Percentiles rank a stretch among this genome's conserved stretches.
phyloP scores from a whole-genome alignment of 1,140 invertebrate genomes.

The Wiebesia pumilae region DNA sequence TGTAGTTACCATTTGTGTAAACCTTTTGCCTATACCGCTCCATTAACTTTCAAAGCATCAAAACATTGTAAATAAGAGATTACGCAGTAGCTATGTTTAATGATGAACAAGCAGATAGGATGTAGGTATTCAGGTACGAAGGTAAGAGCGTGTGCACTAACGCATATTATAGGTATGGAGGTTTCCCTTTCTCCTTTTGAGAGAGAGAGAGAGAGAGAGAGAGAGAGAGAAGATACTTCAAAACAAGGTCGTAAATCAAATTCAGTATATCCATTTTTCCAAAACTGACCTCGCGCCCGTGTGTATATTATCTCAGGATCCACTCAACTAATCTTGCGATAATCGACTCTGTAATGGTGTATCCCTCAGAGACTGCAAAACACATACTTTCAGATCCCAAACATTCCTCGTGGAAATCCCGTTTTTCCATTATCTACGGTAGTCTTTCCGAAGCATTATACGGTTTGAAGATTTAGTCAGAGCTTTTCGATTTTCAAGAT shows the following conservation, averaged over 20 bases:
- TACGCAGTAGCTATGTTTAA: constrained; percentile 7
- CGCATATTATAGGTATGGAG: background rate
- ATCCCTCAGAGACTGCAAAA: background rate
- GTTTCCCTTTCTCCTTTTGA: background rate
- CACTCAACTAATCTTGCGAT: constrained; percentile 38
- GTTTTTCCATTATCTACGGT: constrained; percentile 30
- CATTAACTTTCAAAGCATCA: background rate
- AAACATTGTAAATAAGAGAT: constrained; percentile 13
- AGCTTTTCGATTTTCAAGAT: constrained; percentile 24
- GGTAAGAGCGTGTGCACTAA: constrained; percentile 20
- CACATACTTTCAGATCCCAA: background rate
- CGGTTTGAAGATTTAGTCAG: background rate
- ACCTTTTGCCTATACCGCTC: background rate
- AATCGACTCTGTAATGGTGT: constrained; percentile 40
- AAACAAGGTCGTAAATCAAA: constrained; percentile 49
- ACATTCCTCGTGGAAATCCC: background rate
- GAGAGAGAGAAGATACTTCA: constrained; percentile 4
- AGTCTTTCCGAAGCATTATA: background rate
- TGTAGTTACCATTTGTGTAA: background rate
- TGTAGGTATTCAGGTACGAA: constrained; percentile 46
- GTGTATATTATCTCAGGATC: constrained; percentile 19
- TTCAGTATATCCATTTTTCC: background rate
- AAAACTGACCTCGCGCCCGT: constrained; percentile 47
- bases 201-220: background rate
- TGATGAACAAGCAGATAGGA: constrained; percentile 17